These are phyloP conservation scores for Talpa occidentalis DNA, from an alignment of 2,113 vertebrate genomes.

Conservation along the genomic window DNA sequence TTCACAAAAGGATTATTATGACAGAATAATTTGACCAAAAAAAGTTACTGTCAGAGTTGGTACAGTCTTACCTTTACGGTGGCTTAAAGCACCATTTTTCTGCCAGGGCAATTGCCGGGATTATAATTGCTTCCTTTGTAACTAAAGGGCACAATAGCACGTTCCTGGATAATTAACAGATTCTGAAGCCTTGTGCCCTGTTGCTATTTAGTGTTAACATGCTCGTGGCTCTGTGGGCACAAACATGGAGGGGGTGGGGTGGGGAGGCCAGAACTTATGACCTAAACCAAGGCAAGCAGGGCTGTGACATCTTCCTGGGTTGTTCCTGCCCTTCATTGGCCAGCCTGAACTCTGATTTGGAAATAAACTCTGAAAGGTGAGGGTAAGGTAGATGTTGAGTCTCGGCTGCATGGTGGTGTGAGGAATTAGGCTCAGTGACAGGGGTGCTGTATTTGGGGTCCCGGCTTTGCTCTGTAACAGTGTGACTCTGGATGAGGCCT, in stretches of 20 bases:
- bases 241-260: fast-evolving
- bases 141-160: background rate
- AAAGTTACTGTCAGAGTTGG: background rate
- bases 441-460: background rate
- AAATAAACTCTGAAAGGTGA: background rate
- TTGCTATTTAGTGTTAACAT: background rate
- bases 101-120: background rate
- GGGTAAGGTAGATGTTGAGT: background rate
- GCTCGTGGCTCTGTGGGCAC: background rate
- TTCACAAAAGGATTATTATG: background rate
- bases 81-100: background rate
- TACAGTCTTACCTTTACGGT: background rate
- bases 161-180: background rate
- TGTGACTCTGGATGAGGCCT: background rate
- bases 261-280: background rate
- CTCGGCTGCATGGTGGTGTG: background rate
- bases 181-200: background rate
- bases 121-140: background rate
- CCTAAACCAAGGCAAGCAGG: background rate
- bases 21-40: background rate
- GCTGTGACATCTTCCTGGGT: background rate
- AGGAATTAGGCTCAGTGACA: background rate
- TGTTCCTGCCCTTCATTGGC: background rate
- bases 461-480: background rate
- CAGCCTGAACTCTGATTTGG: background rate